phyloP scores from a whole-genome alignment of 2,113 vertebrate genomes.

The Natator depressus region DNA sequence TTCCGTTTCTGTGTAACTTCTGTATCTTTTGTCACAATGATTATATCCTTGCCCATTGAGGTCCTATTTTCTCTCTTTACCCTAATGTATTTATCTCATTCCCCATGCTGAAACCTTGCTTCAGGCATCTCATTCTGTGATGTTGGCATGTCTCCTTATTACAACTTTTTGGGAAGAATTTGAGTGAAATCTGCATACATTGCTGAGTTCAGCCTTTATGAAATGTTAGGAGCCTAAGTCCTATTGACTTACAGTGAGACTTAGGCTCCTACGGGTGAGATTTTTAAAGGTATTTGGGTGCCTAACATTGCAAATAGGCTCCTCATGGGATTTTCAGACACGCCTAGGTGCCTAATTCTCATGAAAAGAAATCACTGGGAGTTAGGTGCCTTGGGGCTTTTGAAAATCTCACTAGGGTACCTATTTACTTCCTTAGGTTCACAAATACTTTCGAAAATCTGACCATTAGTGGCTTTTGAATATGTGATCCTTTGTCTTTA shows the following conservation, averaged over 20 bases:
- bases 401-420: constrained; percentile 51
- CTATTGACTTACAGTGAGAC: background rate
- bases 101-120: background rate
- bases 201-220: background rate
- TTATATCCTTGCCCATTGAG: background rate
- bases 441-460: constrained; percentile 49
- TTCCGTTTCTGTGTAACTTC: background rate
- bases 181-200: background rate
- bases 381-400: constrained; percentile 24
- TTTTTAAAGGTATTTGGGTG: background rate
- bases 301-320: background rate
- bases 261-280: background rate
- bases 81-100: background rate
- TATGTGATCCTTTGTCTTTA: constrained; percentile 50
- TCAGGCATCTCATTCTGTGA: background rate
- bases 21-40: background rate
- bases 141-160: background rate
- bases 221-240: background rate
- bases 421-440: constrained; percentile 50
- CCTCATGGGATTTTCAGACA: background rate
- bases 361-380: constrained; percentile 31
- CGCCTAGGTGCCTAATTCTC: background rate
- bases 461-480: constrained; percentile 35
- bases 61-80: background rate
- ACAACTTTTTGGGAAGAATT: background rate